phyloP scores from a whole-genome alignment of 2,113 vertebrate genomes.

The Vireo altiloquus region DNA sequence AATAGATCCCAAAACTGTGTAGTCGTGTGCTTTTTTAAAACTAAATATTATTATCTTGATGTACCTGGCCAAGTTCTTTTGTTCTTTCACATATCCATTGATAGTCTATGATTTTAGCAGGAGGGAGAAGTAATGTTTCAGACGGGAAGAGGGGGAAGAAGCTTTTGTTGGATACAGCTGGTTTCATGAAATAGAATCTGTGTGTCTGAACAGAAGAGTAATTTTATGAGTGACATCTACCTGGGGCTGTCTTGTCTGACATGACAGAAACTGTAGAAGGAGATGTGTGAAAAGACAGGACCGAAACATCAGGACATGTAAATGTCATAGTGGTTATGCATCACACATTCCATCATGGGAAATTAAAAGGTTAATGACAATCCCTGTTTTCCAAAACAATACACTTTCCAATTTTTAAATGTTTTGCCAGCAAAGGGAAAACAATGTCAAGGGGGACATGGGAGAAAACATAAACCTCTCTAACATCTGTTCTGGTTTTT shows the following conservation, averaged over 20 bases:
- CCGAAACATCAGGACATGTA: neutral
- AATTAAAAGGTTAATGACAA: conserved; percentile 44
- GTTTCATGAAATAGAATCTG: neutral
- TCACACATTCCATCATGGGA: neutral
- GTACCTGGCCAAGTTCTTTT: neutral
- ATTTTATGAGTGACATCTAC: neutral
- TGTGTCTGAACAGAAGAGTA: neutral
- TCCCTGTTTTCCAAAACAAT: conserved; percentile 25
- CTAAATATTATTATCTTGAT: neutral
- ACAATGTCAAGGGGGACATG: neutral
- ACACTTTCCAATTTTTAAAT: neutral
- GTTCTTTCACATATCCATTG: neutral
- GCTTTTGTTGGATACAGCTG: neutral
- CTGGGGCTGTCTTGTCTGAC: neutral
- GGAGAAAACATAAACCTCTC: conserved; percentile 3
- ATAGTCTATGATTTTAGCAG: neutral
- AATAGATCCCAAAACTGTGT: neutral
- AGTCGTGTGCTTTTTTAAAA: accelerated
- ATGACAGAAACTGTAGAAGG: neutral
- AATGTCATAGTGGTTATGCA: neutral
- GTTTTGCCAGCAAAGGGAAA: conserved; percentile 31
- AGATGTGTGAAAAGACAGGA: neutral
- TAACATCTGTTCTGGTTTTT: conserved; percentile 52
- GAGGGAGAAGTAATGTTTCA: neutral
- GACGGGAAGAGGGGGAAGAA: neutral